These are phyloP conservation scores for Hylia prasina DNA, from an alignment of 2,113 vertebrate genomes.

Conservation along the genomic window DNA sequence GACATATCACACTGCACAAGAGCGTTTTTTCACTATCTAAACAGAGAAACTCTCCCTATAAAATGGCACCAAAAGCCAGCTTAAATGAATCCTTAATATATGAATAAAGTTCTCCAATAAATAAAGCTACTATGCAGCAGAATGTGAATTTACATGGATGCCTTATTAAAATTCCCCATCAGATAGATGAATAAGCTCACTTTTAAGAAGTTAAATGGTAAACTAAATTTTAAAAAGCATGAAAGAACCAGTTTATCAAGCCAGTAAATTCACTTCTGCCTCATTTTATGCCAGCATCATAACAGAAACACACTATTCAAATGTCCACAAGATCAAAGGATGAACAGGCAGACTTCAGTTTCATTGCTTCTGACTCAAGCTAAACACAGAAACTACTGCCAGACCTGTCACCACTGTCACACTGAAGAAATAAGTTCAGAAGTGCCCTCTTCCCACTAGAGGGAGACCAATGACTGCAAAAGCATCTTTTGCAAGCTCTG, in stretches of 20 bases:
- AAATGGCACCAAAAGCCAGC: neutral
- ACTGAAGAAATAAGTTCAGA: neutral
- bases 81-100: neutral
- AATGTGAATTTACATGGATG: neutral
- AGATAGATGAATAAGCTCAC: neutral
- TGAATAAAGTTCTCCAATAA: neutral
- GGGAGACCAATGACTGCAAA: slow-evolving; percentile 47
- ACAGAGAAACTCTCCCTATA: neutral
- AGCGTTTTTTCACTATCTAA: neutral
- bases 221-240: neutral
- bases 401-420: neutral
- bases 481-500: neutral
- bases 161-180: neutral
- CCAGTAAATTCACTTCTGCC: neutral
- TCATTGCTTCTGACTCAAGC: neutral
- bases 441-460: slow-evolving; percentile 21
- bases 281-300: neutral
- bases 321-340: neutral
- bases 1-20: neutral
- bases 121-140: neutral
- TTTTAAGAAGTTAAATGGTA: neutral
- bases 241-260: neutral
- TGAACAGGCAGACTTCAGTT: neutral
- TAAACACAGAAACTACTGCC: neutral
- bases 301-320: neutral